Evolutionary conservation across 2,888 invertebrate genomes (phyloP), one percentile per base, ranked within the genome.

Genomic region (Fabriciana adippe): DNA sequence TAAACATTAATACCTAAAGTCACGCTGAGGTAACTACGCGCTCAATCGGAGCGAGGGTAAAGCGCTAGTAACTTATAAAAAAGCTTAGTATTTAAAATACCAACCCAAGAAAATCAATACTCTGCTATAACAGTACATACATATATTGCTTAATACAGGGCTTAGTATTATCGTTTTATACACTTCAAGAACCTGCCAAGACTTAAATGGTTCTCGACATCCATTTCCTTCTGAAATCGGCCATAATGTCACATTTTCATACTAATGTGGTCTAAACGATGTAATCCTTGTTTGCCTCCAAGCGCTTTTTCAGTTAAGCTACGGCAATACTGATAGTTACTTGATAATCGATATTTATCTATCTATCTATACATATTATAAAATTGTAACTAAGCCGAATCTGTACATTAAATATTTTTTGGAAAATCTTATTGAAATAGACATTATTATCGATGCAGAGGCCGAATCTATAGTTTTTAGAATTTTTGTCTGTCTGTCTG

Each of bases 151-250:
- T 47, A 56, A 26, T 47, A 47, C 45, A 15, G 8, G 45, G 14
- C 11, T n/a, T n/a, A 57, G n/a, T 26, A 18, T 15, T 21, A 47
- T 47, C 18, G 35, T 11, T 18, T 41, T 13, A 56, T 16, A 3
- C n/a, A 11, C 15, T 57, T 21, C 4, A 15, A 57, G 13, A 57
- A 47, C n/a, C 21, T 21, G 15, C 57, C 21, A 47, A 45, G 18
- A 47, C 18, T 5, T 55, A 48, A 56, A 56, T 48, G 55, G 35
- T 18, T 64, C 31, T 18, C 64, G 35, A 50, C 55, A 56, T 64
- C 48, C 48, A 31, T 41, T 47, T 31, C 55, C 6, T 16, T 35
- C 16, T 48, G 18, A 48, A 55, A 55, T 55, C 64, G 16, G 13
- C 8, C 16, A 47, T 47, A 48, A 48, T 48, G 16, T 26, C 13